Percentiles rank a stretch among this genome's conserved stretches.
Evolutionary conservation across 2,888 invertebrate genomes (phyloP).

Genomic region (Girardia tigrina): DNA sequence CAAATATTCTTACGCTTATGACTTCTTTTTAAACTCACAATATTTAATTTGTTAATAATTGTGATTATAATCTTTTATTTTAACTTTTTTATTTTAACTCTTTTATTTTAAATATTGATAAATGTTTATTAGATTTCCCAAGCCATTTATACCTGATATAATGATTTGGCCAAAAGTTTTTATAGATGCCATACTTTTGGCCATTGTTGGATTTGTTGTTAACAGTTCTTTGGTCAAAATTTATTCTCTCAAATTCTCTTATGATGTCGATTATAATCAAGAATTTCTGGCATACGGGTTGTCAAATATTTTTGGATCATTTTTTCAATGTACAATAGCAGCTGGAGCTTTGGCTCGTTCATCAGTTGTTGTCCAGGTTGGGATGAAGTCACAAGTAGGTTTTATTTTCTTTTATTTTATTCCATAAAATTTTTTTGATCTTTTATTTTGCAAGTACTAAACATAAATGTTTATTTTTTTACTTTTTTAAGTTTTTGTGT

Average conservation of each 20-base stretch:
- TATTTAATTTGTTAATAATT: no score
- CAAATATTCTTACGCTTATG: no score
- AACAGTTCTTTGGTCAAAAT: constrained; percentile 32
- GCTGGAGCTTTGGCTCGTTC: constrained; percentile 24
- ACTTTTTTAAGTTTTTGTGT: no score
- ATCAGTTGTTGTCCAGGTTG: constrained; percentile 8
- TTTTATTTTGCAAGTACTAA: no score
- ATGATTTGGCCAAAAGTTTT: constrained; percentile 20
- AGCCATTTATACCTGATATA: constrained; percentile 33
- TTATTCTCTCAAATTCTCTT: constrained; percentile 28
- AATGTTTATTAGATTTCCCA: constrained; percentile 29
- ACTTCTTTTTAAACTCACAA: no score
- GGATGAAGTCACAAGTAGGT: constrained; percentile 25
- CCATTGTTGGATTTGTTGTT: constrained; percentile 31
- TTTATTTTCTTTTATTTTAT: no score
- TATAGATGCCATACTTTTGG: constrained; percentile 26
- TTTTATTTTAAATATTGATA: no score
- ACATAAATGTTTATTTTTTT: no score
- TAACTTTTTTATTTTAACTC: no score
- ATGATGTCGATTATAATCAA: constrained; percentile 33
- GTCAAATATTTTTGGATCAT: neutral
- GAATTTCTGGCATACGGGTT: constrained; percentile 9
- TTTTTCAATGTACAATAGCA: neutral
- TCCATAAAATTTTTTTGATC: no score
- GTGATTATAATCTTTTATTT: no score